These are phyloP conservation scores for Centropristis striata DNA, from an alignment of 2,113 vertebrate species.

Conservation along the genomic window DNA sequence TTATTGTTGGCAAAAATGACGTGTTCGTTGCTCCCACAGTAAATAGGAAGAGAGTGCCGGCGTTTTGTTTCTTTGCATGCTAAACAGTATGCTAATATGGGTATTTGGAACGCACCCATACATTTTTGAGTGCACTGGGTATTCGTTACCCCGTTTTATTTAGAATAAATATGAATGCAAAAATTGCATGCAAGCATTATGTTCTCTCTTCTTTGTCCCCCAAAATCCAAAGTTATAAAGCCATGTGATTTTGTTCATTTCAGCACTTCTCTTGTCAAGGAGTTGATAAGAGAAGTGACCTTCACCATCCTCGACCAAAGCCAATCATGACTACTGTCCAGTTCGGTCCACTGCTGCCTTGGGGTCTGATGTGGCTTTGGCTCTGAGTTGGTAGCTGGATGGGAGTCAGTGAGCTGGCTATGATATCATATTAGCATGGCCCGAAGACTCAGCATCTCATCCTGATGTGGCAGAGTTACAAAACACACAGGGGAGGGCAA, in stretches of 20 bases:
- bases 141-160: neutral
- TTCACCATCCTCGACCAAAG: constrained; percentile 36
- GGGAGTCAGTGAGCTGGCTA: constrained; percentile 62
- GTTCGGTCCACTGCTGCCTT: constrained; percentile 33
- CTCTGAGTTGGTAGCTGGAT: constrained; percentile 46
- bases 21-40: too few species aligned
- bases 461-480: constrained; percentile 57
- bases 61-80: too few species aligned
- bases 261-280: neutral
- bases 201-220: neutral
- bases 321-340: constrained; percentile 38
- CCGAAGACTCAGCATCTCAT: constrained; percentile 53
- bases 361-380: constrained; percentile 43
- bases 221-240: neutral
- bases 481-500: constrained; percentile 34
- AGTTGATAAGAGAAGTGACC: constrained; percentile 33
- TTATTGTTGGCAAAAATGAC: too few species aligned
- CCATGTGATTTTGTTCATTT: neutral
- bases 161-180: neutral
- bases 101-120: neutral
- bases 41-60: too few species aligned
- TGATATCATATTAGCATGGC: constrained; percentile 66
- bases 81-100: too few species aligned
- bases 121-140: neutral
- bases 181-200: neutral